Conservation (phyloP, 2,888 invertebrate species). For the Rhorus exstirpatorius region DNA sequence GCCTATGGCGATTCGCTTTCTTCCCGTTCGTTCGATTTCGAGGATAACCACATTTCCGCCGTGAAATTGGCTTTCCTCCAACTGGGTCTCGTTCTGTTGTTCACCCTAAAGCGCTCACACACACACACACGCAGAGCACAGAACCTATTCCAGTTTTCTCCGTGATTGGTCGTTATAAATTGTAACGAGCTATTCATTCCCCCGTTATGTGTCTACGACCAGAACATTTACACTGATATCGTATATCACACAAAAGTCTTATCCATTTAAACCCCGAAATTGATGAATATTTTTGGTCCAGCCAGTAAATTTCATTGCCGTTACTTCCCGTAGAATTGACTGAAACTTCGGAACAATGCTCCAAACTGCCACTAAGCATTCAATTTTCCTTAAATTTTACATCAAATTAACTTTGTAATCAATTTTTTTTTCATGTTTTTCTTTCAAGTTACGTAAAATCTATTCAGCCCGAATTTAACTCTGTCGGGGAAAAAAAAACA, state of each 20-base stretch:
- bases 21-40: slow-evolving; percentile 63
- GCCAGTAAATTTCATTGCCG: no score
- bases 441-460: no score
- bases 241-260: background rate
- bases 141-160: background rate
- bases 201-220: background rate
- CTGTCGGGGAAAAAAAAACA: no score
- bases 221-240: slow-evolving; percentile 7
- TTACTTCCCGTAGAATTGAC: no score
- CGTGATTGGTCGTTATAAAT: slow-evolving; percentile 29
- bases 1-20: slow-evolving; percentile 64
- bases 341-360: no score
- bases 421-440: no score
- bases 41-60: slow-evolving; percentile 59
- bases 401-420: no score
- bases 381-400: no score
- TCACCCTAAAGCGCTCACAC: slow-evolving; percentile 12
- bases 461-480: no score
- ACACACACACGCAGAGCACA: background rate
- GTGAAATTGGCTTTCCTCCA: slow-evolving; percentile 66
- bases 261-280: background rate
- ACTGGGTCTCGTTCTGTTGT: slow-evolving; percentile 55
- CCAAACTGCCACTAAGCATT: no score
- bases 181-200: slow-evolving; percentile 49
- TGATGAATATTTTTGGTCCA: no score